Base-by-base conservation (phyloP, 1,140 invertebrate genomes). In the Drosophila melanogaster region DNA sequence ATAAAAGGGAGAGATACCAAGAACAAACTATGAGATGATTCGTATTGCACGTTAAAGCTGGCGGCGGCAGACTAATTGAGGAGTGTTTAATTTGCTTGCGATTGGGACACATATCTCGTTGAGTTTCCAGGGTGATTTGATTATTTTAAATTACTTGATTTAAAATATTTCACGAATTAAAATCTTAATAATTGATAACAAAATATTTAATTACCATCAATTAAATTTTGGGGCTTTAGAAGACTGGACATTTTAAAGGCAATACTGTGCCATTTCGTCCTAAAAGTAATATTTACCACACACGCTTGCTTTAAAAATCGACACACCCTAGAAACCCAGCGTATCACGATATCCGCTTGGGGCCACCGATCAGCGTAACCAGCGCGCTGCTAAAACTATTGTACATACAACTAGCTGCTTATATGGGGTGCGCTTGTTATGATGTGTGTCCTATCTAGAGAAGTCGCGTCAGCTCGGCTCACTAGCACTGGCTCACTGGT, bases 401-500 rank as follows among this genome's bases (percentile, higher is more conserved):
- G 43, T 81, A 75, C 60, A 55, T 69, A 78, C 70, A 83, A 89
- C 84, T 87, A 80, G 77, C 85, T 84, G 79, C 84, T 77, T 77
- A 66, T 79, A 62, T 77, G 69, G 69, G 57, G 71, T 40, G 53
- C 55, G 66, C 61, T 50, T 58, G 60, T 70, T 67, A 19, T 51
- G 44, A 44, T 15, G 51, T 62, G 49, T 51, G 38, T 59, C 64
- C 17, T 67, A 54, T 10, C 11, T 62, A 61, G 54, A 65, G 54
- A 51, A 58, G 19, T 69, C 64, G 56, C 41, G 57, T 59, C 62
- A 62, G 49, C 67, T 65, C 59, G 73, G 55, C 67, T 65, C 56
- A 57, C 56, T 53, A 44, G 60, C 46, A 51, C 71, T 69, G 44
- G 14, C 43, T 46, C 59, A 60, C 69, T 66, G 43, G 40, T 49